Evolutionary conservation across 2,113 vertebrate genomes (phyloP), one percentile per base, ranked within the genome.

Genomic region (Ammodytes dubius): DNA sequence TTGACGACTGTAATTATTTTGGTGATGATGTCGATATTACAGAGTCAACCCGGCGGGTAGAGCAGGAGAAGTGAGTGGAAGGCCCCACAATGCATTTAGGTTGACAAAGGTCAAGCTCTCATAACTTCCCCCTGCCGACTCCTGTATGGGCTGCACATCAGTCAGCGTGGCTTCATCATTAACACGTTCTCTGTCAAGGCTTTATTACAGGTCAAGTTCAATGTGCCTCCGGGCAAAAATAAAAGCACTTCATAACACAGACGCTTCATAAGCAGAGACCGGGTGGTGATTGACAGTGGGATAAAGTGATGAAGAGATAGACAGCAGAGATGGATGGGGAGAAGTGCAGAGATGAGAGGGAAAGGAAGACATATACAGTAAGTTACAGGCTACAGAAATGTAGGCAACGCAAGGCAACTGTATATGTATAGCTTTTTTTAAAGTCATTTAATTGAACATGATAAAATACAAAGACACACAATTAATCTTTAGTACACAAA

Each of bases 201-300:
- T 88, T 91, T 87, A 88, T 88, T 81, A 66, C 82, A 53, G 92
- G 91, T 88, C 91, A 85, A 88, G 83, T 89, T 85, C 91, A 90
- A 88, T 79, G 61, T 76, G 14, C 49, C 84, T 83, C 42, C 87
- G 7, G 75, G 88, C 88, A 86, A 92, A 86, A 92, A 91, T 86
- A 87, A 85, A 88, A 84, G 83, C 85, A 10, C 89, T 79, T 91
- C 91, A 91, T 91, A 88, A 82, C 82, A 89, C 91, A 86, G 73
- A 40, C 8, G 45, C 81, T 88, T 89, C 73, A 82, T 88, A 89
- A 93, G 87, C 81, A 75, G 5, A 2, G 81, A 47, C 87, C 52
- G 82, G 67, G 37, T 93, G 67, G 37, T 93, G 91, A 93, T 81
- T 90, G 93, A 88, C 91, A 90, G 84, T 0, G 49, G 72, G 52